Evolutionary conservation across 2,113 vertebrate species (phyloP), one percentile per base, ranked within the genome.

Genomic region (Catharus bicknelli): DNA sequence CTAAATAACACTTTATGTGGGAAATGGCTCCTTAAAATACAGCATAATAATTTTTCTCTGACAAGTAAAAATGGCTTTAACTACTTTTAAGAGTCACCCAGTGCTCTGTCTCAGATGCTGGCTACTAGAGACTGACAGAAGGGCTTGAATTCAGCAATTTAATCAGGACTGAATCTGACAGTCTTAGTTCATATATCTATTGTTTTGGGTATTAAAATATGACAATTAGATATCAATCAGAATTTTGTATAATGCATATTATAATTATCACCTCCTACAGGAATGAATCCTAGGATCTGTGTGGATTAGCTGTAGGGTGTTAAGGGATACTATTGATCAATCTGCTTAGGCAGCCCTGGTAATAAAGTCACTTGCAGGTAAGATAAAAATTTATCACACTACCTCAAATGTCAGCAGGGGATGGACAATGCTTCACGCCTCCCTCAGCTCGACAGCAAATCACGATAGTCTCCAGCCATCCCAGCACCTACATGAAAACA

Each of bases 381-480:
- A 94, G 63, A 88, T 7, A 83, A 43, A 51, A 36, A 38, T 38
- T 32, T 84, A 69, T 64, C 53, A 74, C 40, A 61, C 23, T 86
- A 96, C 94, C 94, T 94, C 79, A 86, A 76, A 69, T 8, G 50
- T 74, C 93, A 80, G 91, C 91, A 88, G 88, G 58, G 85, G 59
- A 90, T 32, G 76, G 79, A 80, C 16, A 11, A 59, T 25, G 59
- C 82, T 80, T 83, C 88, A 88, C 62, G 0, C 79, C 79, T 94
- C 82, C 75, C 90, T 96, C 92, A 96, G 92, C 75, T 88, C 43
- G 61, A 21, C 75, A 51, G 85, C 63, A 77, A 80, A 50, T 47
- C 1, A 11, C 2, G 0, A 76, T 34, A 38, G 85, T 73, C 67
- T 93, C 75, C 93, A 86, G 95, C 88, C 95, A 96, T 96, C 43